phyloP scores from a whole-genome alignment of 2,888 invertebrate species.

The Plebejus melissa region DNA sequence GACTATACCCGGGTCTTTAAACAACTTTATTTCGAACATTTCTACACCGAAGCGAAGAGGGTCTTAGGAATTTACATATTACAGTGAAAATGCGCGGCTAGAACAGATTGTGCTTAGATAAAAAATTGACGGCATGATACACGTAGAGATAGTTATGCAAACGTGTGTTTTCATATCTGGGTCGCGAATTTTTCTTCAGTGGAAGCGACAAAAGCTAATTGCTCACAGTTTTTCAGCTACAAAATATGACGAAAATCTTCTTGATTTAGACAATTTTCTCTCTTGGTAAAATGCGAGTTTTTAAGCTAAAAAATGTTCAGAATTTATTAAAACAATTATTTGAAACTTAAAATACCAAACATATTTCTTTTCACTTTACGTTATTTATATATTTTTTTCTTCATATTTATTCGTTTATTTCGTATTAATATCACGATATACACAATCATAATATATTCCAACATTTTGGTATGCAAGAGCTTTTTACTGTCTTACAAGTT shows the following conservation, averaged over 20 bases:
- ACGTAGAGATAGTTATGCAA: neutral
- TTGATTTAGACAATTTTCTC: neutral
- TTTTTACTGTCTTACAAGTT: neutral
- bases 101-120: neutral
- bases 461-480: neutral
- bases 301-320: too few relatives aligned
- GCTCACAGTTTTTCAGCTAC: neutral
- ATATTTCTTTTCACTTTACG: neutral
- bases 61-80: too few relatives aligned
- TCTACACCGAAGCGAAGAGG: too few relatives aligned
- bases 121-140: constrained; percentile 1
- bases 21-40: too few relatives aligned
- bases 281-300: too few relatives aligned
- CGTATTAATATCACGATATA: neutral
- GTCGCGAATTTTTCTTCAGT: constrained; percentile 19
- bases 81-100: neutral
- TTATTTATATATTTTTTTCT: neutral
- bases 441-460: neutral
- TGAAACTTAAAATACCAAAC: neutral
- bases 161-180: constrained; percentile 18
- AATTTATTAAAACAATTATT: neutral
- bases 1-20: too few relatives aligned
- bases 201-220: constrained; percentile 14
- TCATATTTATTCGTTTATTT: neutral
- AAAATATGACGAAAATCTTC: neutral